Percentiles rank a stretch among this genome's conserved stretches.
Evolutionary conservation across 2,888 invertebrate genomes (phyloP).

Genomic region (Calameuta filiformis): DNA sequence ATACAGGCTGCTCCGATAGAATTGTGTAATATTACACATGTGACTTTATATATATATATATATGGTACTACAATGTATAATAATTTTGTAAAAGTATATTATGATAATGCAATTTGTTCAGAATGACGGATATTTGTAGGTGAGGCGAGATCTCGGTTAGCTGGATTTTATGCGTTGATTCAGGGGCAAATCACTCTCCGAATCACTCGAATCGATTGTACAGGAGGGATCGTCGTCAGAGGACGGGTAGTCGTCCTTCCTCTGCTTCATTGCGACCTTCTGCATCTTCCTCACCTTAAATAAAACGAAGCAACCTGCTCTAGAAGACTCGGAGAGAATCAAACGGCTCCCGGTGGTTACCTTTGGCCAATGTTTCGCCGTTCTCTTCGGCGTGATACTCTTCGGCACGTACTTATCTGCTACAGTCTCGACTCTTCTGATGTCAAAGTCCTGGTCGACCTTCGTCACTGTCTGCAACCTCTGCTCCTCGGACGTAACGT

Average conservation of each 20-base stretch:
- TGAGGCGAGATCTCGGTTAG: constrained; percentile 33
- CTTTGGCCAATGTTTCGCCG: constrained; percentile 38
- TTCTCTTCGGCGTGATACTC: constrained; percentile 32
- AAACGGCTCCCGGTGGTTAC: constrained; percentile 22
- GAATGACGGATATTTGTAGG: neutral
- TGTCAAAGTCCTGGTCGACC: constrained; percentile 70
- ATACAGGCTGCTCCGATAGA: neutral
- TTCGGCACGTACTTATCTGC: constrained; percentile 53
- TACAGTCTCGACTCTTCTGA: constrained; percentile 62
- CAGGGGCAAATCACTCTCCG: constrained; percentile 54
- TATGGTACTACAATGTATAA: constrained; percentile 1
- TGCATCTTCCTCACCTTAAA: constrained; percentile 30
- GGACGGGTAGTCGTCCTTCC: constrained; percentile 27
- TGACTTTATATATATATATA: neutral
- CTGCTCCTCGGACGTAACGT: constrained; percentile 71
- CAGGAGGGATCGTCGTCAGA: constrained; percentile 36
- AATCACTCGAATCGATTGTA: constrained; percentile 47
- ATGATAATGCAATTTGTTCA: neutral
- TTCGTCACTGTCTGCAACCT: constrained; percentile 66
- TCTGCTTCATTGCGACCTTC: constrained; percentile 25
- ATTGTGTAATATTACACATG: neutral
- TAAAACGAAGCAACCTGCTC: neutral
- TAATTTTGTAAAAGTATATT: constrained; percentile 4
- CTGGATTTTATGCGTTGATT: constrained; percentile 43
- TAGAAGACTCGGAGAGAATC: neutral